These are phyloP conservation scores for Eunapius fragilis DNA, from an alignment of 37 sponge, comb jelly and placozoan species.

Conservation along the genomic window DNA sequence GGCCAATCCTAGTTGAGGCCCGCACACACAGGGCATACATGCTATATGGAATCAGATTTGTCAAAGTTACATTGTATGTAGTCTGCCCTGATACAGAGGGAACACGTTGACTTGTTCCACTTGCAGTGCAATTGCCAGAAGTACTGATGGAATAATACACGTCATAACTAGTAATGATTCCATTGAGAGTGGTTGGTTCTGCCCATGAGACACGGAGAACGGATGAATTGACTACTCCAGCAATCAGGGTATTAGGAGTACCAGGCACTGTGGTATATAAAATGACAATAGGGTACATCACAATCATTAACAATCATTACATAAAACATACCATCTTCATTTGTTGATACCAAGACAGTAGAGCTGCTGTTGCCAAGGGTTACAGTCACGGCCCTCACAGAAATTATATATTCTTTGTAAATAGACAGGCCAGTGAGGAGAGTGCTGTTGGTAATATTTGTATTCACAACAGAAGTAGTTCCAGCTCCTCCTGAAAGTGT, in stretches of 20 bases:
- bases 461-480: neutral
- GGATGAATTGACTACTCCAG: neutral
- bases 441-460: neutral
- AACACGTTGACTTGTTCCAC: neutral
- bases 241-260: neutral
- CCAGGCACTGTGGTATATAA: constrained; percentile 6
- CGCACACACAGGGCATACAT: constrained; percentile 37
- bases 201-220: constrained; percentile 13
- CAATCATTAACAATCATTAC: neutral
- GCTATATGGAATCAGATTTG: constrained; percentile 36
- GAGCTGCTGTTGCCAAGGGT: neutral
- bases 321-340: constrained; percentile 29
- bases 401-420: constrained; percentile 9
- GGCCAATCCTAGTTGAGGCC: constrained; percentile 55
- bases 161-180: constrained; percentile 31
- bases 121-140: neutral
- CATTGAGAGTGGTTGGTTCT: constrained; percentile 29
- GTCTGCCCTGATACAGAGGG: neutral
- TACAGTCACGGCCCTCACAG: constrained; percentile 31
- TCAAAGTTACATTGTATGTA: neutral
- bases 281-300: too few relatives aligned
- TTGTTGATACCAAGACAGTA: neutral
- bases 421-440: constrained; percentile 6
- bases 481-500: too few relatives aligned
- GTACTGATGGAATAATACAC: constrained; percentile 23